Conservation (phyloP, 92 coral and sea anemone species). For the Porites divaricata region DNA sequence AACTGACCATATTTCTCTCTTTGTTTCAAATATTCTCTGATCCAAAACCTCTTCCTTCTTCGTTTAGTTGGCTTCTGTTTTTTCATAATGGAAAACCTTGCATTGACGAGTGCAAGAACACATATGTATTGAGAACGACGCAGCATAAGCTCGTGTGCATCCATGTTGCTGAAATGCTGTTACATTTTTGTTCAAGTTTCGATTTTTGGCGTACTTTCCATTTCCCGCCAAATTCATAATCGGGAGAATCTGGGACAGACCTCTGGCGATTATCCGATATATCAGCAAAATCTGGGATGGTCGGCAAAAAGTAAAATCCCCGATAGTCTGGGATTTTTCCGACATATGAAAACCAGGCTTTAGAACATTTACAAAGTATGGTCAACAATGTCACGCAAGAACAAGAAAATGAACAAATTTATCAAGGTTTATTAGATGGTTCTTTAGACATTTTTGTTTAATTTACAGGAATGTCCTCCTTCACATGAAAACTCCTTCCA, state of each 20-base stretch:
- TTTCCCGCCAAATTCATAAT: constrained; percentile 7
- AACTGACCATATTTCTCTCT: constrained; percentile 39
- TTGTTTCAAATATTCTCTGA: constrained; percentile 49
- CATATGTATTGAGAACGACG: constrained; percentile 39
- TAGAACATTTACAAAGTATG: no score
- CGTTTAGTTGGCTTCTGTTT: constrained; percentile 28
- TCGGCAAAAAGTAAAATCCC: constrained; percentile 17
- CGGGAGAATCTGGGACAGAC: constrained; percentile 20
- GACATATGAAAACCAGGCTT: constrained; percentile 36
- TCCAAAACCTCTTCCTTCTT: constrained; percentile 52
- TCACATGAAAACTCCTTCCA: no score
- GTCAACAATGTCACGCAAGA: no score
- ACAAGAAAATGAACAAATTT: no score
- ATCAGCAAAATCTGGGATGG: constrained; percentile 32
- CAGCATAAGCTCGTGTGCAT: constrained; percentile 26
- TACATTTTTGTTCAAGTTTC: constrained; percentile 24
- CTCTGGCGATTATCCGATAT: neutral
- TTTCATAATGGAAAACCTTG: constrained; percentile 29
- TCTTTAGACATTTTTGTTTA: no score
- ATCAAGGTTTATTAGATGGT: no score
- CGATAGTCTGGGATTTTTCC: constrained; percentile 19
- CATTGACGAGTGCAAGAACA: constrained; percentile 52
- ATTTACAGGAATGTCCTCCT: no score
- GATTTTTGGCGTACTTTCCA: constrained; percentile 32
- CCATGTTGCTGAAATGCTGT: constrained; percentile 23